Evolutionary conservation across 2,888 invertebrate genomes (phyloP), one percentile per base, ranked within the genome.

Genomic region (Drosophila testacea): DNA sequence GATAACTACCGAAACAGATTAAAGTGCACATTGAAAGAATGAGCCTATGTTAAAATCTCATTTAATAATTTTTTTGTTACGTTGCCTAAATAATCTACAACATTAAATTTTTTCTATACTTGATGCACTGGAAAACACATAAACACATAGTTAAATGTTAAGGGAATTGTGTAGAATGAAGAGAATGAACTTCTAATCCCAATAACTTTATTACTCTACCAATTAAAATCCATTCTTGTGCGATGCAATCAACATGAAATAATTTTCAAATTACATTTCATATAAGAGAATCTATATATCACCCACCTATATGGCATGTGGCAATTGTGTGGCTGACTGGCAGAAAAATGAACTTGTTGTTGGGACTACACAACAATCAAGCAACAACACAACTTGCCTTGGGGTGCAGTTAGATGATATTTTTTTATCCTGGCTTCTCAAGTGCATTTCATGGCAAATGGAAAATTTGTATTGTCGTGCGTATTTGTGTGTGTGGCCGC

Each of bases 281-380:
- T 46, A 65, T 48, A 30, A 16, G 28, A 11, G 13, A 27, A 22
- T 65, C 34, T 27, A 38, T 41, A 36, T 41, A 46, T 39, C 46
- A 22, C 13, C 36, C 56, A 63, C 22, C 60, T 64, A 44, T 32
- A 39, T 59, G 77, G 57, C 66, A 64, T 65, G 55, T 62, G 74
- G 63, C 69, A 66, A 75, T 83, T 83, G 72, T 83, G 73, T 55
- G 63, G 64, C 70, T 77, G 86, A 80, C 80, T 86, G 74, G 70
- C 74, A 73, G 74, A 77, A 86, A 84, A 85, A 74, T 82, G 46
- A 77, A 77, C 74, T 88, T 68, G 69, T 88, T 68, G 69, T 72
- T 59, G 60, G 62, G 46, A 44, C 66, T 61, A 60, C 64, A 44
- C 69, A 78, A 52, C 69, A 70, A 51, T 10, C 32, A 51, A 51